Evolutionary conservation across 1,140 invertebrate genomes (phyloP).

Genomic region (Ips typographus): DNA sequence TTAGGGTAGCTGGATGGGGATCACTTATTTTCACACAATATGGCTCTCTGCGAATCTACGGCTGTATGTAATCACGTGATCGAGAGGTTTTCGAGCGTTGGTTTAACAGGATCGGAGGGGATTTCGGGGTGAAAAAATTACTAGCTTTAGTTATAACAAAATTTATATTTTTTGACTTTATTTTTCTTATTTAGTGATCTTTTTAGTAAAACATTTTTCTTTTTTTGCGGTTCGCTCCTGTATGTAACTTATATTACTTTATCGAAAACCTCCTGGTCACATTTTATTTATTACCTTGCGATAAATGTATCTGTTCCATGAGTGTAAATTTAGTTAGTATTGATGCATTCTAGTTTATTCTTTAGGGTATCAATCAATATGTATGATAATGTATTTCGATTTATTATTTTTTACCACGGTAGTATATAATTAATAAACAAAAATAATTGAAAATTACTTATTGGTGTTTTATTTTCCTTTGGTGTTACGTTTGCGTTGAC

Average conservation of each 20-base stretch:
- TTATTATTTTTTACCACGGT: constrained; percentile 54
- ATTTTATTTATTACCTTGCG: constrained; percentile 36
- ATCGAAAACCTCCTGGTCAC: constrained; percentile 25
- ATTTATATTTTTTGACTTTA: constrained; percentile 8
- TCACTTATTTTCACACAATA: constrained; percentile 50
- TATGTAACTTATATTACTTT: neutral
- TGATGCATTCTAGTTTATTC: constrained; percentile 52
- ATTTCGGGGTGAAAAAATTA: no score
- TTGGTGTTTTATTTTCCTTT: constrained; percentile 19
- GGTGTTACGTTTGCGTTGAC: neutral
- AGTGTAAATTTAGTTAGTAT: constrained; percentile 50
- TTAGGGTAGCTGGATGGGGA: constrained; percentile 54
- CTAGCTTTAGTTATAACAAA: no score
- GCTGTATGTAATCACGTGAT: constrained; percentile 47
- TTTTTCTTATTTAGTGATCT: neutral
- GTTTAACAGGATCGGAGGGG: no score
- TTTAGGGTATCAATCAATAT: constrained; percentile 50
- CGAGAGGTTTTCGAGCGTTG: constrained; percentile 21
- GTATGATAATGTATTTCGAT: constrained; percentile 52
- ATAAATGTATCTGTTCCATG: constrained; percentile 38
- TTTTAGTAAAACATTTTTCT: neutral
- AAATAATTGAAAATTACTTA: constrained; percentile 22
- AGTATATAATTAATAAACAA: constrained; percentile 48
- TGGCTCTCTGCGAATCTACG: constrained; percentile 52
- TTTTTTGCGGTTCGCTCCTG: neutral